phyloP scores from a whole-genome alignment of 1,140 invertebrate genomes.

The Penaeus japonicus region DNA sequence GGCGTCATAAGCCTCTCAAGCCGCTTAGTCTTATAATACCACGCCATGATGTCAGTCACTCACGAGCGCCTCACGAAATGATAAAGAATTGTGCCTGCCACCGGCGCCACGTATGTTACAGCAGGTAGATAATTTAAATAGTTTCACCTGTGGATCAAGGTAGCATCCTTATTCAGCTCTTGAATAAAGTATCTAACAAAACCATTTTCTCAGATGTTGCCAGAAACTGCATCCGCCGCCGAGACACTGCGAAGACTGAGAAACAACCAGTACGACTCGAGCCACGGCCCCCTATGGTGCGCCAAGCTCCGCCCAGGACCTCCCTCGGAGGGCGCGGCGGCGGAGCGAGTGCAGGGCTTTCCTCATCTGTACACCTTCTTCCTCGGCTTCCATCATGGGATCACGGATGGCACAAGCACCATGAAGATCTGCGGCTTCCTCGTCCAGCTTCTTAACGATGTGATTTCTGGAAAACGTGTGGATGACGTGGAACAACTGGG shows the following conservation, averaged over 20 bases:
- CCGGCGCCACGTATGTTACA: too few species aligned
- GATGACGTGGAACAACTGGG: slow-evolving; percentile 11
- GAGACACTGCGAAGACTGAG: neutral
- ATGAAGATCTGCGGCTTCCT: neutral
- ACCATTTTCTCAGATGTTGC: too few species aligned
- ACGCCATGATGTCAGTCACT: too few species aligned
- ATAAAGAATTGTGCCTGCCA: too few species aligned
- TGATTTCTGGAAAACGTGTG: neutral
- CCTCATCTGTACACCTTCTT: neutral
- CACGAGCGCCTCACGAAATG: too few species aligned
- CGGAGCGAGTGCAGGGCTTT: neutral
- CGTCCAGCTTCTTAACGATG: slow-evolving; percentile 11
- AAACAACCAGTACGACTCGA: neutral
- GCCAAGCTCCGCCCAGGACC: neutral
- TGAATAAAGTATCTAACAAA: too few species aligned
- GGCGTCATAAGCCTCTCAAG: too few species aligned
- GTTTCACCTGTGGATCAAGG: too few species aligned
- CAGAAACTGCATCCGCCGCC: too few species aligned
- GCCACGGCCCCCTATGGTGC: slow-evolving; percentile 3
- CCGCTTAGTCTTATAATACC: too few species aligned
- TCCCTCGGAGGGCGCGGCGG: neutral
- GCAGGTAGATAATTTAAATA: too few species aligned
- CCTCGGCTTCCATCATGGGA: slow-evolving; percentile 21
- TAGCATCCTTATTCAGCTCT: too few species aligned
- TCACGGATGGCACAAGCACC: slow-evolving; percentile 7